Percentiles rank a stretch among this genome's conserved stretches.
Conservation (phyloP, 2,113 vertebrate genomes). For the Ceyx margarethae region DNA sequence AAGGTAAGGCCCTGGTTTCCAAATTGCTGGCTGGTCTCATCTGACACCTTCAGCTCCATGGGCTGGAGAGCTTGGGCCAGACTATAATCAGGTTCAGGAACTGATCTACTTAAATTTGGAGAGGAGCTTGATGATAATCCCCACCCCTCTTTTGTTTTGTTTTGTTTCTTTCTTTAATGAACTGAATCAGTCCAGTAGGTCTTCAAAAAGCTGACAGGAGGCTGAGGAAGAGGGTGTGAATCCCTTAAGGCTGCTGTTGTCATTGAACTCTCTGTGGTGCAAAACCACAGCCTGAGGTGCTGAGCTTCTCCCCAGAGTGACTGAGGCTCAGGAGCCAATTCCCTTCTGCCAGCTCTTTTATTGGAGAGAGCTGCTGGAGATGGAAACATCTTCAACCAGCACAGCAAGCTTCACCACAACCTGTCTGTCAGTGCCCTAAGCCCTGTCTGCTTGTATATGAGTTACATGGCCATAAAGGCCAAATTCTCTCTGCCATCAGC, state of each 20-base stretch:
- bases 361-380: not conserved
- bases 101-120: not conserved
- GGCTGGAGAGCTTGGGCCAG: not conserved
- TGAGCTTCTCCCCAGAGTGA: not conserved
- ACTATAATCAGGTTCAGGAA: not conserved
- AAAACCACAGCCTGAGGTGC: slow-evolving; percentile 57
- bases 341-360: slow-evolving; percentile 29
- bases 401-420: slow-evolving; percentile 11
- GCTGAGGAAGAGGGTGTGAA: slow-evolving; percentile 49
- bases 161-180: not conserved
- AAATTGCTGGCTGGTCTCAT: not conserved
- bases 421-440: not conserved
- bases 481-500: not conserved
- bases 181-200: not conserved
- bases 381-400: slow-evolving; percentile 35
- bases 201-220: not conserved
- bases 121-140: not conserved
- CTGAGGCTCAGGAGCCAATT: not conserved
- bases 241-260: slow-evolving; percentile 29
- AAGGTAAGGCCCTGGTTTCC: not conserved
- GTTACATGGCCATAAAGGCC: not conserved
- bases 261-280: not conserved
- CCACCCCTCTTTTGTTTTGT: accelerated
- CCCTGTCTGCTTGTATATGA: not conserved
- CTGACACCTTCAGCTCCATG: not conserved